phyloP scores from a whole-genome alignment of 1,140 invertebrate genomes.

The Radopholus similis region DNA sequence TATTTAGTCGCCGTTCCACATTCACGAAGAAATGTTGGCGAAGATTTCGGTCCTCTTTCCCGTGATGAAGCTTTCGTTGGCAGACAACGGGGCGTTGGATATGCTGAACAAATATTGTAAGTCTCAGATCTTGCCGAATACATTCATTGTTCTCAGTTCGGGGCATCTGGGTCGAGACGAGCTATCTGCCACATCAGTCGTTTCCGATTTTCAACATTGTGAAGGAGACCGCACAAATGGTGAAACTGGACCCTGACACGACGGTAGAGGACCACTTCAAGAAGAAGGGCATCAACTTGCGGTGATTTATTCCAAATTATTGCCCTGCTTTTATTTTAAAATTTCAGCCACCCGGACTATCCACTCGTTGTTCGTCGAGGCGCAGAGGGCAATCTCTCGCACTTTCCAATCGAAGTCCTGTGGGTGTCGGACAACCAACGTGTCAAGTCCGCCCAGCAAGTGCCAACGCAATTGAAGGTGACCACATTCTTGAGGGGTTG shows the following conservation, averaged over 20 bases:
- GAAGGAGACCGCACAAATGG: too few relatives aligned
- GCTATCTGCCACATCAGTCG: background rate
- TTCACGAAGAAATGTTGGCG: background rate
- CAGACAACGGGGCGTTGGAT: background rate
- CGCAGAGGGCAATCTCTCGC: background rate
- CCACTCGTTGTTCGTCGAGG: background rate
- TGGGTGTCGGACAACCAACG: constrained; percentile 11
- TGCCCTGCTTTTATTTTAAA: too few relatives aligned
- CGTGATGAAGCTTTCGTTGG: background rate
- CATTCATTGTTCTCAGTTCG: background rate
- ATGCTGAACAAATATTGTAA: background rate
- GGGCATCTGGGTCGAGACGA: background rate
- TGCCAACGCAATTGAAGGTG: background rate
- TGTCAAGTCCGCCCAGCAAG: background rate
- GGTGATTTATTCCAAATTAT: too few relatives aligned
- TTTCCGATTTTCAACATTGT: too few relatives aligned
- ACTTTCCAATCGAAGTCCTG: constrained; percentile 13
- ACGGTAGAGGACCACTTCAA: too few relatives aligned
- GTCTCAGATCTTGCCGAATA: background rate
- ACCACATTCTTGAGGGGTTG: background rate
- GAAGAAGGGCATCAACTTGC: too few relatives aligned
- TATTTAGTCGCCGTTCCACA: constrained; percentile 26
- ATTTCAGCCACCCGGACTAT: background rate
- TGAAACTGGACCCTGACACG: too few relatives aligned
- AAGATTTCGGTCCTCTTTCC: background rate